A percentile compares a stretch with the other conserved stretches of the same genome.
These are phyloP conservation scores for Spea hammondii DNA, from an alignment of 2,797 vertebrate species.

Conservation along the genomic window DNA sequence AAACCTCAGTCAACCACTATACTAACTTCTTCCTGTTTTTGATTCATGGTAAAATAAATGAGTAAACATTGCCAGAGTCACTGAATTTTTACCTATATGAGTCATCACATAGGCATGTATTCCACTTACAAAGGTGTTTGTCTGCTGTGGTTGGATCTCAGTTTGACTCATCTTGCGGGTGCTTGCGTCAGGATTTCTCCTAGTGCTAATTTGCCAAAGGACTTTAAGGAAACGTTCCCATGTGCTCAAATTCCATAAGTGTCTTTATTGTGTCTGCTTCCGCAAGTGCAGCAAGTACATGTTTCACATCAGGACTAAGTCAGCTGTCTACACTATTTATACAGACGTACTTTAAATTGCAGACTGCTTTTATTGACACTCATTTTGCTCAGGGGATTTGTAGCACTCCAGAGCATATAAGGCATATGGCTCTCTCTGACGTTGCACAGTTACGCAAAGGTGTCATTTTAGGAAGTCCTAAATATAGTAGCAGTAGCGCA, in stretches of 20 bases:
- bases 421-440: neutral
- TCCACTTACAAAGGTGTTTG: slow-evolving; percentile 48
- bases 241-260: slow-evolving; percentile 49
- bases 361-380: slow-evolving; percentile 18
- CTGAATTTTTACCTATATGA: slow-evolving; percentile 46
- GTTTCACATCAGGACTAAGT: slow-evolving; percentile 36
- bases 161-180: slow-evolving; percentile 55
- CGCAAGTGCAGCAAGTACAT: slow-evolving; percentile 58
- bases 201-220: slow-evolving; percentile 43
- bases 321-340: slow-evolving; percentile 30
- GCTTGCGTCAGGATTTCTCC: slow-evolving; percentile 54
- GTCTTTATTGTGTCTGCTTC: slow-evolving; percentile 55
- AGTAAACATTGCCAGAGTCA: slow-evolving; percentile 23
- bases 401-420: neutral
- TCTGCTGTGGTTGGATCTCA: slow-evolving; percentile 50
- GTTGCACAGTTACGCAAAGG: neutral
- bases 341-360: slow-evolving; percentile 30
- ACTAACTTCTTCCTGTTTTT: slow-evolving; percentile 17
- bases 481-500: neutral
- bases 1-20: slow-evolving; percentile 3
- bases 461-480: neutral
- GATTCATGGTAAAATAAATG: slow-evolving; percentile 11
- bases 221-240: slow-evolving; percentile 55
- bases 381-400: neutral
- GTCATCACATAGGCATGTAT: slow-evolving; percentile 43